These are phyloP conservation scores for Austrofundulus limnaeus DNA, from an alignment of 2,113 vertebrate genomes.

Conservation along the genomic window DNA sequence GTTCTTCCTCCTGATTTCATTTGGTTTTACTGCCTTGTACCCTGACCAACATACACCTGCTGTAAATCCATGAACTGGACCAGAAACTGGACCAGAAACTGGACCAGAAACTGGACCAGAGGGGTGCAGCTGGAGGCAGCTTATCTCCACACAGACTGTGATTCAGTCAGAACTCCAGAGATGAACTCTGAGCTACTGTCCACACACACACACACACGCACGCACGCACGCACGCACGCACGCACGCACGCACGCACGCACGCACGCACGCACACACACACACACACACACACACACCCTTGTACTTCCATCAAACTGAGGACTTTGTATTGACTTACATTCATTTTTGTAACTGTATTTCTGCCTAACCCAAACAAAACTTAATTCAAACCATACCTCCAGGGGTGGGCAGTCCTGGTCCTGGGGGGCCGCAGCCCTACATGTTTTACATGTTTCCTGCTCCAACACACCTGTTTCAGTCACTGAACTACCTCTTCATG, in stretches of 20 bases:
- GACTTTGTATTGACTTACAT: no score
- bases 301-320: no score
- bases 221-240: background rate
- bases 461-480: no score
- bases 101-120: background rate
- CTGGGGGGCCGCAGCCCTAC: no score
- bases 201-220: background rate
- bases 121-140: background rate
- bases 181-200: slow-evolving; percentile 19
- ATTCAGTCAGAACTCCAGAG: slow-evolving; percentile 21
- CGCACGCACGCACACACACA: background rate
- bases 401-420: no score
- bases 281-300: background rate
- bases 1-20: slow-evolving; percentile 67
- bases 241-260: background rate
- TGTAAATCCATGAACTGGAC: slow-evolving; percentile 44
- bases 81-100: background rate
- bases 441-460: no score
- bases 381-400: no score
- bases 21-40: slow-evolving; percentile 41
- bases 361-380: no score
- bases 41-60: slow-evolving; percentile 13
- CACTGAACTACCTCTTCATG: no score
- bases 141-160: slow-evolving; percentile 19
- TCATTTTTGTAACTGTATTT: no score